Conservation (phyloP, 2,888 invertebrate species). For the Troides oblongomaculatus region DNA sequence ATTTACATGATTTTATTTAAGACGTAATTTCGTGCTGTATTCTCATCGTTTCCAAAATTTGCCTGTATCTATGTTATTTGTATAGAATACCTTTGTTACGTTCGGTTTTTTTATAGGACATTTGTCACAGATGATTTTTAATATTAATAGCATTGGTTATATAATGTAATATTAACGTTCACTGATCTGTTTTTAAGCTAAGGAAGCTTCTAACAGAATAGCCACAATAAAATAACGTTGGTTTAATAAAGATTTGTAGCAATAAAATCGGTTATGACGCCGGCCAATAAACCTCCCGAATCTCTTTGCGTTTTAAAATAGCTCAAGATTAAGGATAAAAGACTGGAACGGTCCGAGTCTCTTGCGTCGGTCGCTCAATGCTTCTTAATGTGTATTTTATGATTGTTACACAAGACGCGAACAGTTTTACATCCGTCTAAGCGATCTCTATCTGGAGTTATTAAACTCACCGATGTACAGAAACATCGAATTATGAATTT, state of each 20-base stretch:
- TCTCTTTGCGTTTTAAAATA: slow-evolving; percentile 72
- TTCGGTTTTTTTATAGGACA: too few relatives aligned
- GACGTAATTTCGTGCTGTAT: too few relatives aligned
- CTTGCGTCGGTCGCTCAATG: slow-evolving; percentile 69
- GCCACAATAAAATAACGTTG: slow-evolving; percentile 70
- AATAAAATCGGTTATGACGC: slow-evolving; percentile 74
- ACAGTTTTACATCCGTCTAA: slow-evolving; percentile 74
- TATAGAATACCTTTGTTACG: not conserved
- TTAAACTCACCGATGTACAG: slow-evolving; percentile 76
- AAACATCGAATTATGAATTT: slow-evolving; percentile 78
- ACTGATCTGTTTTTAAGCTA: slow-evolving; percentile 53
- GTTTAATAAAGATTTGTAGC: slow-evolving; percentile 71
- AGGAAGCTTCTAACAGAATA: slow-evolving; percentile 56
- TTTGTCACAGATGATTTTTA: too few relatives aligned
- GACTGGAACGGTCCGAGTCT: slow-evolving; percentile 60
- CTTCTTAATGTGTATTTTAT: slow-evolving; percentile 79
- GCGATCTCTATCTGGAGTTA: slow-evolving; percentile 75
- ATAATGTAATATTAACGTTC: slow-evolving; percentile 44
- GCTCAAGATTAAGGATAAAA: slow-evolving; percentile 74
- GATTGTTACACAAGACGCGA: slow-evolving; percentile 76
- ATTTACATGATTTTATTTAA: too few relatives aligned
- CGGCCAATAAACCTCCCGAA: slow-evolving; percentile 70
- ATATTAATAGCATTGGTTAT: slow-evolving; percentile 48
- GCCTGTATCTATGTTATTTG: not conserved
- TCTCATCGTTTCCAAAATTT: not conserved